A percentile compares a stretch with the other conserved stretches of the same genome.
These are phyloP conservation scores for Megalurothrips usitatus DNA, from an alignment of 2,888 invertebrate species.

Conservation along the genomic window DNA sequence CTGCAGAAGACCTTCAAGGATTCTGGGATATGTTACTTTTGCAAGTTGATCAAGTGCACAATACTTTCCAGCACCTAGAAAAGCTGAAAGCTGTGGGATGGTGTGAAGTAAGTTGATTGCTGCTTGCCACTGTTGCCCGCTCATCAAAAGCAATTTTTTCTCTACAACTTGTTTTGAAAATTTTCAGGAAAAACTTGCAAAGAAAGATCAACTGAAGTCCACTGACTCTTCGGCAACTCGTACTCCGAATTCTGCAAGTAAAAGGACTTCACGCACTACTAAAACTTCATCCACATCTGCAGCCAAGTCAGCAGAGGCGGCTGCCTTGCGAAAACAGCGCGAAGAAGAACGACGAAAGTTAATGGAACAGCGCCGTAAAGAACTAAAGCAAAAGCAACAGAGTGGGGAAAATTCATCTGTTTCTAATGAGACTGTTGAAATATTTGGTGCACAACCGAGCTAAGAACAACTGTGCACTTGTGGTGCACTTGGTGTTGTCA, in stretches of 20 bases:
- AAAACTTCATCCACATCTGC: constrained; percentile 39
- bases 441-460: not conserved
- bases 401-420: not conserved
- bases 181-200: constrained; percentile 17
- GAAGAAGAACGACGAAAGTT: constrained; percentile 71
- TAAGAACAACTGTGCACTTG: not conserved
- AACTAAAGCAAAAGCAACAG: constrained; percentile 46
- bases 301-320: constrained; percentile 44
- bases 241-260: constrained; percentile 15
- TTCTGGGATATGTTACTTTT: constrained; percentile 98
- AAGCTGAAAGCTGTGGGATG: constrained; percentile 61
- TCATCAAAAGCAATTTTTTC: not conserved
- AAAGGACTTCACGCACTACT: constrained; percentile 12
- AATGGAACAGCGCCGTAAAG: constrained; percentile 67
- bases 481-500: not conserved
- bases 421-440: not conserved
- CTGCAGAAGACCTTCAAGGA: constrained; percentile 83
- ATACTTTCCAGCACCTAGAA: constrained; percentile 67
- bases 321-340: constrained; percentile 54
- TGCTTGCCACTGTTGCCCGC: no score
- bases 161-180: not conserved
- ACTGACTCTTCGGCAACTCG: not conserved
- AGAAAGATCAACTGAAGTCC: not conserved
- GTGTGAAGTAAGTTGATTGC: constrained; percentile 51
- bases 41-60: constrained; percentile 81